Evolutionary conservation across 2,888 invertebrate species (phyloP), one percentile per base, ranked within the genome.

Genomic region (Euplexia lucipara): DNA sequence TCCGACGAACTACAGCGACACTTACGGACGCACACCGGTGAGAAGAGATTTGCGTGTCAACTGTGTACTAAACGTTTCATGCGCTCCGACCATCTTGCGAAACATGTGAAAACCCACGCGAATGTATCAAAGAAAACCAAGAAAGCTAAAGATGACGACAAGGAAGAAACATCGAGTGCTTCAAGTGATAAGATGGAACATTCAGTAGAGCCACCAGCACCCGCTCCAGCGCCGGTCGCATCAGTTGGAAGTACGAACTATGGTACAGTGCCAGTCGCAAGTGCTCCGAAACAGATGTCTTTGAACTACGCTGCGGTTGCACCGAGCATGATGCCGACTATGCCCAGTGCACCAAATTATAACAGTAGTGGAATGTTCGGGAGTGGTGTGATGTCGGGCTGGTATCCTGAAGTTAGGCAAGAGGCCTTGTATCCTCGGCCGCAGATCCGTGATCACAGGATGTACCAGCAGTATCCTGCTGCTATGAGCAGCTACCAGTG

Each of bases 1-100:
- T 98, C 98, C 37, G 99, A 99, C 87, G 99, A 99, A 87, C 94
- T 99, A 35, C 98, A 98, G 88, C 96, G 99, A 45, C 99, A 99
- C 86, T 93, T 98, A 18, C 95, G 99, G 34, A 99, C 98, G 0
- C 99, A 99, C 86, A 98, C 98, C 0, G 98, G 98, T 0, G 98
- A 99, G 88, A 98, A 98, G 81, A 96, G 98, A 37, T 99, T 98
- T 88, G 96, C 97, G 1, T 99, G 99, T 86, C 96, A 97, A 45
- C 96, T 97, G n/a, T 99, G 99, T 90, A 96, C 97, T 41, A 99
- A 99, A 89, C 96, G 98, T 52, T 99, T 99, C 91, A 98, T 98
- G 97, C 96, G 99, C 20, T 98, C 98, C 71, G 99, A 99, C 89
- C 99, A 99, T 89, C 95, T 99, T n/a, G 97, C 97, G 69, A 99